Evolutionary conservation across 2,888 invertebrate genomes (phyloP), one percentile per base, ranked within the genome.

Genomic region (Luperina nickerlii): DNA sequence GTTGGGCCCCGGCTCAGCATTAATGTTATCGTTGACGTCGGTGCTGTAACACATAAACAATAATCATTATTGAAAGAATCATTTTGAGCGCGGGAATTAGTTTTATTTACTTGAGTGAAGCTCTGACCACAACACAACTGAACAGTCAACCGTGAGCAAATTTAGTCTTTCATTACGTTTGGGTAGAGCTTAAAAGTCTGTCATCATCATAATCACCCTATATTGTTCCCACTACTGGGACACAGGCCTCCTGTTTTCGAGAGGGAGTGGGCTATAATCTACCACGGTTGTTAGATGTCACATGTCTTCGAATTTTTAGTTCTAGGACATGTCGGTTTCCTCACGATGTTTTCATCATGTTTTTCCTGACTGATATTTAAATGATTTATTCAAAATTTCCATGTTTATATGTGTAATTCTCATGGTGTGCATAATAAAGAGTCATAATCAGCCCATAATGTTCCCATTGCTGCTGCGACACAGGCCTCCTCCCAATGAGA

Each of bases 11-110:
- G 91, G 88, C 4, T 92, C 88, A 7, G 92, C 88, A 2, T 76
- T 76, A 54, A 92, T 93, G 42, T 88, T 86, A n/a, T 92, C 93
- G 51, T 82, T 86, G 3, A 86, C 86, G 24, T 94, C 94, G 48
- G 93, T 94, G 89, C 32, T 86, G 86, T 76, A 79, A 81, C 9
- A 80, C 32, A 32, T 32, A 63, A 72, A 54, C 11, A 68, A 15
- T 48, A 5, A 60, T 54, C 3, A 11, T 57, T 72, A 32, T 76
- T 82, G 1, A 45, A 54, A 20, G 20, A 60, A 42, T 18, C 6
- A 65, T n/a, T n/a, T n/a, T 71, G n/a, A 65, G 38, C 24, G 18
- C 6, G 9, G 24, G 1, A 13, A 24, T n/a, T 20, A 32, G 18
- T 73, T 74, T 38, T 8, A 11, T 71, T 48, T 69, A 32, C 24